A percentile compares a stretch with the other conserved stretches of the same genome.
Evolutionary conservation across 2,113 vertebrate species (phyloP).

Genomic region (Rhinolophus ferrumequinum): DNA sequence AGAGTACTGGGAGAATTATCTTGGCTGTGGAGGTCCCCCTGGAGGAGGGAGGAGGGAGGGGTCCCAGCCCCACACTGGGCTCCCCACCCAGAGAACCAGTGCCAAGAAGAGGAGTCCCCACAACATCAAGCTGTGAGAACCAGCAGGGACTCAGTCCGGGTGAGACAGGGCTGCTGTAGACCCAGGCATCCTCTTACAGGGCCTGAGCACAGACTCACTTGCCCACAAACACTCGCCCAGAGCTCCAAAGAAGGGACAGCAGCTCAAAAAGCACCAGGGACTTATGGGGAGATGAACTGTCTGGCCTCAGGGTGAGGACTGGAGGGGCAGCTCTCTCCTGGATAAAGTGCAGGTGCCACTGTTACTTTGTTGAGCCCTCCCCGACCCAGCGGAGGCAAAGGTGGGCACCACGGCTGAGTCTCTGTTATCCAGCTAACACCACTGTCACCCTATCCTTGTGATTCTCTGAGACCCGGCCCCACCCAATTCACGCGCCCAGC

Average conservation of each 20-base stretch:
- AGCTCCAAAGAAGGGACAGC: not conserved
- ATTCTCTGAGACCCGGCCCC: not conserved
- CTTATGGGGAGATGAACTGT: not conserved
- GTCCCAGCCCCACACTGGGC: not conserved
- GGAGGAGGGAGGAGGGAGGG: not conserved
- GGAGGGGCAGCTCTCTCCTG: not conserved
- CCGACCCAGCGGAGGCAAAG: no score
- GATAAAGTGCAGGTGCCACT: not conserved
- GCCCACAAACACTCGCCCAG: not conserved
- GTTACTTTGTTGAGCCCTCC: not conserved
- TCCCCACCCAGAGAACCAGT: not conserved
- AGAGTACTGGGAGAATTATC: no score
- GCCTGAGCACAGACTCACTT: not conserved
- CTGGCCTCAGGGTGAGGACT: not conserved
- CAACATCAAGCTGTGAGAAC: no score
- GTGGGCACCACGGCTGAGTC: not conserved
- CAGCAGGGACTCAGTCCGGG: no score
- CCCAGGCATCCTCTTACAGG: no score
- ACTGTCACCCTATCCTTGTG: not conserved
- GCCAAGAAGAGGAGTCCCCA: not conserved
- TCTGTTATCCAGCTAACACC: not conserved
- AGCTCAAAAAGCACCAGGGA: not conserved
- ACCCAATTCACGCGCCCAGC: not conserved
- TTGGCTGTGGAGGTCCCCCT: not conserved
- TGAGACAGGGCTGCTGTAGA: no score